Base-by-base conservation (phyloP, 2,888 invertebrate genomes). In the Lasioglossum figueresi region DNA sequence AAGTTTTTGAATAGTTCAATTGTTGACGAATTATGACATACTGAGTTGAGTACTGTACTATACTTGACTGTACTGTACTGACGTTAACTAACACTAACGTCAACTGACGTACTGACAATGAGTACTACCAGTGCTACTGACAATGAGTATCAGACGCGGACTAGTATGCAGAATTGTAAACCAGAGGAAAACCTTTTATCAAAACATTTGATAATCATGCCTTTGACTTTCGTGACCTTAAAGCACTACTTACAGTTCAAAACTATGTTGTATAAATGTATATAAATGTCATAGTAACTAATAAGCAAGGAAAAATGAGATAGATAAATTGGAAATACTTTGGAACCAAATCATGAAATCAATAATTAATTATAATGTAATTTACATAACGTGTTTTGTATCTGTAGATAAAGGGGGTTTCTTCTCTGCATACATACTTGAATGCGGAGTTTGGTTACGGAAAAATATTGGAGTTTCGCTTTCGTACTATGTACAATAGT, bases 21-120 rank as follows among this genome's bases (percentile, higher is more conserved):
- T 56, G 56, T 56, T 56, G 56, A 56, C 56, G 56, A 56, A n/a
- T n/a, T n/a, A 12, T 56, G 56, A 56, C 56, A n/a, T 56, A 56
- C 56, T 56, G n/a, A 56, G 1, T 31, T 43, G 43, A 43, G 43
- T 43, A 43, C 14, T 14, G 14, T 43, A 14, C 8, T 8, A 6
- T 8, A 37, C 37, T 37, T 8, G 6, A 37, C 37, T 37, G 37
- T 31, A 31, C 31, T 31, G 31, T 31, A 31, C 31, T 31, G 31
- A n/a, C n/a, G n/a, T n/a, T n/a, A n/a, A n/a, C n/a, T n/a, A n/a
- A 34, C 34, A 37, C 37, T 37, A 6, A 37, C 4, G 5, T 37
- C n/a, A n/a, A 37, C 43, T 43, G 12, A 43, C 43, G 43, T 43
- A 43, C 43, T 4, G 14, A 43, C 12, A 12, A 40, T 12, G 5